A percentile compares a stretch with the other conserved stretches of the same genome.
These are phyloP conservation scores for Aphelenchoides bicaudatus DNA, from an alignment of 2,888 invertebrate genomes.

Conservation along the genomic window DNA sequence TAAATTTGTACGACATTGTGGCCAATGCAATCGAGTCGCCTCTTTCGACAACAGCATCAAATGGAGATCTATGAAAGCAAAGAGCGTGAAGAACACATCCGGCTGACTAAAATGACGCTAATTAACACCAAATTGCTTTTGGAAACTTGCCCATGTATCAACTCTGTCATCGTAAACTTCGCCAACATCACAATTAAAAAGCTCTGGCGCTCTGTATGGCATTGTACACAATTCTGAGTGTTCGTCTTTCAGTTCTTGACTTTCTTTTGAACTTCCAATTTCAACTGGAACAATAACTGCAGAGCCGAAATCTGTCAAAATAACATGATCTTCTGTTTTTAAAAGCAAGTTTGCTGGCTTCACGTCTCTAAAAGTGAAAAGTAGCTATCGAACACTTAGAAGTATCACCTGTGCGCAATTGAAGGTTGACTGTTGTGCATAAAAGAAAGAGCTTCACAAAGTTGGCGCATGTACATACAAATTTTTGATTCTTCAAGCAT, in stretches of 20 bases:
- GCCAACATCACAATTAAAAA: constrained; percentile 79
- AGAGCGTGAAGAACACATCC: constrained; percentile 81
- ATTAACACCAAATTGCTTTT: constrained; percentile 3
- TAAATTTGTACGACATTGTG: constrained; percentile 16
- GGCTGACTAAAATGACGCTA: constrained; percentile 70
- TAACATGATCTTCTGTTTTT: constrained; percentile 70
- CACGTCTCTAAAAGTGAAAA: constrained; percentile 68
- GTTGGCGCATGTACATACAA: constrained; percentile 17
- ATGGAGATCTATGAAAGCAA: constrained; percentile 80
- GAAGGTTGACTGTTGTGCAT: constrained; percentile 40
- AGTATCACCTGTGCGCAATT: constrained; percentile 37
- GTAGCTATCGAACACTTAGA: constrained; percentile 1
- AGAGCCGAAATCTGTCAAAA: constrained; percentile 78
- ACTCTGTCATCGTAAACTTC: constrained; percentile 77
- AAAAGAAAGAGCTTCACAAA: constrained; percentile 37
- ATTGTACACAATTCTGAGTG: constrained; percentile 82
- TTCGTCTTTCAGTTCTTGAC: constrained; percentile 69
- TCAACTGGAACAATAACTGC: constrained; percentile 61
- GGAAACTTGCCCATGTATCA: constrained; percentile 74
- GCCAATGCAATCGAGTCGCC: constrained; percentile 80
- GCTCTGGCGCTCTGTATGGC: constrained; percentile 81
- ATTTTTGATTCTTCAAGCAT: constrained; percentile 6
- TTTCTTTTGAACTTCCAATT: constrained; percentile 60
- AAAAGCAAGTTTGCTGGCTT: constrained; percentile 81
- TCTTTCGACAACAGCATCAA: constrained; percentile 76